Evolutionary conservation across 1,140 invertebrate genomes (phyloP), one percentile per base, ranked within the genome.

Genomic region (Xylocopa sonorina): DNA sequence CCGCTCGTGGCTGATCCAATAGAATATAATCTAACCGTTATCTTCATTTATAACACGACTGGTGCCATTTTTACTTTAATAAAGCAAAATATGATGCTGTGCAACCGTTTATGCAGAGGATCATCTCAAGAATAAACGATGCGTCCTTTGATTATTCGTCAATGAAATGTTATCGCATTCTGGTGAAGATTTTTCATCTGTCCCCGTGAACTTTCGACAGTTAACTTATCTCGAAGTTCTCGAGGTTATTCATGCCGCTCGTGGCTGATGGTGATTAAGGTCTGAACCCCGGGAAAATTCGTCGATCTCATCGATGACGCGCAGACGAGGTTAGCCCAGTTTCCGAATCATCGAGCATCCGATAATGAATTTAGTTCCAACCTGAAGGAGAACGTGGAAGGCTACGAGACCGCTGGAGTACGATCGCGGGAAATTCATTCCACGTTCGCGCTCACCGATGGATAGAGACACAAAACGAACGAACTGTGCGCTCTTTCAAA

Each of bases 271-370:
- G 60, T 41, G 72, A 84, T 84, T 80, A 80, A 77, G 60, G 55
- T 48, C 50, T 51, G 76, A 77, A 84, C 79, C 78, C n/a, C 32
- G 77, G 43, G 73, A 72, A 83, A 80, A 83, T 84, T 80, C 53
- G 66, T 50, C 66, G 67, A 75, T 67, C 72, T 63, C 69, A 38
- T 72, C 66, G 71, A 76, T 80, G 81, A 69, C 71, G 63, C 27
- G 62, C 64, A 41, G 55, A 68, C 77, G 29, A 83, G 69, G 51
- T 41, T 71, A 67, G 55, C 66, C 77, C 32, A 84, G 66, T 80
- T 83, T 76, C 77, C 69, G 66, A 84, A 75, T 68, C 81, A 76
- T 53, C 83, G 71, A 83, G 69, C 51, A 83, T 60, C 71, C 60
- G 57, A 75, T 84, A 84, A 80, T 74, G 64, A 84, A 63, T 80